Evolutionary conservation across 2,113 vertebrate species (phyloP), one percentile per base, ranked within the genome.

Genomic region (Guaruba guarouba): DNA sequence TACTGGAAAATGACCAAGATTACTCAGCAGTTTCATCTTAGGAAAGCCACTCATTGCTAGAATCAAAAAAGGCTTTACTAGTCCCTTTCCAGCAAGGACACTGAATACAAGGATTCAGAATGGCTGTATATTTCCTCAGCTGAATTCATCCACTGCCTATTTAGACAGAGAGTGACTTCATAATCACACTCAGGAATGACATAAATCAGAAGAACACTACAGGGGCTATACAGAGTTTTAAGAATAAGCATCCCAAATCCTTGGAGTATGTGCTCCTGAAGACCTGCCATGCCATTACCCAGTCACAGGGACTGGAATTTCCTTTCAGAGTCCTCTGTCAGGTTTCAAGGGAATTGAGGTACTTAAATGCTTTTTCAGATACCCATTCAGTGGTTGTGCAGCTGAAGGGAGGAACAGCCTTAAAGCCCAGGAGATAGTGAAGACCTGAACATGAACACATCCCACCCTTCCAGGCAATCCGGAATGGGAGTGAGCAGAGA

Each of bases 1-100:
- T 63, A 86, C 71, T 95, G 92, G 67, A 83, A 94, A 95, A 90
- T 51, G 28, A 95, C 44, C 54, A 89, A 73, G 82, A 83, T 95
- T 92, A 93, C 37, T 90, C 94, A 92, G 82, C 90, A 90, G 61
- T 70, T 94, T 90, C n/a, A 29, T 74, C 71, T 80, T 70, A 73
- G 79, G 68, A 95, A 88, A 73, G 54, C 41, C 22, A 9, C 22
- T 59, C 92, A 37, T 80, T 85, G 27, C 49, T 80, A 33, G 67
- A 91, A 49, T 43, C 80, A 23, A 74, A 89, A 91, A 92, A 75
- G 33, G 10, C 43, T 89, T 82, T 95, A 52, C 49, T 86, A 55
- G 55, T 62, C 24, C 17, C 39, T 73, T 84, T 87, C 77, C 62
- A 91, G 46, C 46, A 84, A 74, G 20, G 61, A n/a, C 44, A 44